phyloP scores from a whole-genome alignment of 2,888 invertebrate species.

The Torymus tubicola region DNA sequence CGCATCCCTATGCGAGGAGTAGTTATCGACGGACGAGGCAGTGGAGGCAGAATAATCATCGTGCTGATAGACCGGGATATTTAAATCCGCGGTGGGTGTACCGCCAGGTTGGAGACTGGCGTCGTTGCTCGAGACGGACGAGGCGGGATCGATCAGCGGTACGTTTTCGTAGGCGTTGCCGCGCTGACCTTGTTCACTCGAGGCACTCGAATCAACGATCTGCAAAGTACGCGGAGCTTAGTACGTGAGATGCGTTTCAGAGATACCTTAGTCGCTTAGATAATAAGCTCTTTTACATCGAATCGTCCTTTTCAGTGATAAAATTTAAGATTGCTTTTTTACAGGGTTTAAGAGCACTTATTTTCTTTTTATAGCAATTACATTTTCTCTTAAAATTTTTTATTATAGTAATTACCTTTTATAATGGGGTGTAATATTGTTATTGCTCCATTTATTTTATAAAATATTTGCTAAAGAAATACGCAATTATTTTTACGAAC shows the following conservation, averaged over 20 bases:
- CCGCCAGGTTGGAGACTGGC: constrained; percentile 8
- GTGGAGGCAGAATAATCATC: constrained; percentile 55
- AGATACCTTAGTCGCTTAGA: neutral
- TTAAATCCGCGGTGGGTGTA: constrained; percentile 46
- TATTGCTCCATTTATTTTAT: neutral
- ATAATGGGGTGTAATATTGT: neutral
- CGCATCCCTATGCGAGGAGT: neutral
- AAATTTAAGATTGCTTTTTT: too few species aligned
- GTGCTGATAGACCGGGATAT: constrained; percentile 56
- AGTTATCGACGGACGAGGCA: neutral
- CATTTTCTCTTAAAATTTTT: neutral
- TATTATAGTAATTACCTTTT: neutral
- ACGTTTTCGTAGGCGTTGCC: constrained; percentile 36
- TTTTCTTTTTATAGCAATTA: too few species aligned
- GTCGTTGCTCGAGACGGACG: constrained; percentile 2
- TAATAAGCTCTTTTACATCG: too few species aligned
- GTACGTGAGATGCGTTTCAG: constrained; percentile 34
- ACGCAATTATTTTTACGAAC: constrained; percentile 24
- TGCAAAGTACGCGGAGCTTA: constrained; percentile 42
- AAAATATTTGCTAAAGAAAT: neutral
- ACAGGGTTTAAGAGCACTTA: too few species aligned
- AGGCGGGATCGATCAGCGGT: constrained; percentile 34
- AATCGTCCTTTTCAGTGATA: too few species aligned
- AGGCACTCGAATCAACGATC: constrained; percentile 45
- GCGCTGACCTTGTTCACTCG: constrained; percentile 45